Evolutionary conservation across 2,113 vertebrate species (phyloP).

Genomic region (Corynorhinus townsendii): DNA sequence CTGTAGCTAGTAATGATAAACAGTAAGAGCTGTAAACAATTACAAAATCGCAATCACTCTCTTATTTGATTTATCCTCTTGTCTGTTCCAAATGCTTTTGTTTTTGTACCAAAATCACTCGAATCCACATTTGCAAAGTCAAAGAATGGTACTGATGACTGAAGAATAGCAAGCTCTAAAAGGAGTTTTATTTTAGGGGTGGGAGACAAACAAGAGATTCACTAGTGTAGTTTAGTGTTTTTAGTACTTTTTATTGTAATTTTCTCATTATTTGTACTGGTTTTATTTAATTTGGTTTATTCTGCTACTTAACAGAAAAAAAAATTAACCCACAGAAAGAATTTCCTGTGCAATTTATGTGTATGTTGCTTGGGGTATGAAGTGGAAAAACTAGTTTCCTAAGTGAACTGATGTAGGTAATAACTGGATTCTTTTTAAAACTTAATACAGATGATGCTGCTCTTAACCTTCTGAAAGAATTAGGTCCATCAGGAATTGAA

Average conservation of each 20-base stretch:
- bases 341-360: background rate
- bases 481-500: constrained; percentile 87
- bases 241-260: background rate
- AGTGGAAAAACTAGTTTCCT: background rate
- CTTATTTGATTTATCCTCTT: background rate
- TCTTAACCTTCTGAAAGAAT: constrained; percentile 84
- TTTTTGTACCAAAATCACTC: background rate
- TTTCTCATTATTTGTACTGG: background rate
- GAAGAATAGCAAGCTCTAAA: background rate
- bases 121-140: background rate
- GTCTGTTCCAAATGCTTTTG: background rate
- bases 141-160: background rate
- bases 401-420: background rate
- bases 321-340: background rate
- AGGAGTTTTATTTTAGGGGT: background rate
- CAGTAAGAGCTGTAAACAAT: background rate
- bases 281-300: constrained; percentile 9
- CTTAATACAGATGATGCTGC: constrained; percentile 81
- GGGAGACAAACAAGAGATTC: background rate
- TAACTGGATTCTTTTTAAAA: constrained; percentile 34
- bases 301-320: background rate
- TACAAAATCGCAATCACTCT: background rate
- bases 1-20: background rate
- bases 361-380: background rate
- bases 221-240: background rate